Evolutionary conservation across 2,888 invertebrate species (phyloP), one percentile per base, ranked within the genome.

Genomic region (Sipha maydis): DNA sequence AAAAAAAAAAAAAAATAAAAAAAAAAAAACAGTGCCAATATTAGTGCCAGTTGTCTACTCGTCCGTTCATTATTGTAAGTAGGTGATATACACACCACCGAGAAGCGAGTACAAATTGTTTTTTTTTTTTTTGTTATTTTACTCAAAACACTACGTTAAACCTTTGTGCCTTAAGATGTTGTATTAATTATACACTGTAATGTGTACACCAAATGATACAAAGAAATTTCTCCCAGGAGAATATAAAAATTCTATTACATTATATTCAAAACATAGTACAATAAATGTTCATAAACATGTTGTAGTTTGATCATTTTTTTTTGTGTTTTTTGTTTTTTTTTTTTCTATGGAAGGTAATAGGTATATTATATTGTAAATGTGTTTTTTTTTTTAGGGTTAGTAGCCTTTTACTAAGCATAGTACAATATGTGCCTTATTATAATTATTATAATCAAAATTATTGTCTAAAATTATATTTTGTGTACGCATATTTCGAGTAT

Each of bases 1-100:
- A 75, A 71, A 61, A 7, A 14, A 25, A 61, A 25, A 28, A 95
- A 91, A 75, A 71, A 61, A 7, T n/a, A n/a, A n/a, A 95, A 91
- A 75, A 71, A 61, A 7, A 14, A 25, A 61, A 25, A 28, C n/a
- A 48, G 48, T 48, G 48, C 48, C 48, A 48, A 34, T 67, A 67
- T 67, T 67, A n/a, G n/a, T 28, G 7, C 11, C 48, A 48, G 14
- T 48, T 14, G 48, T 67, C 67, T 19, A 21, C 31, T 67, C 48
- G 48, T 76, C 48, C 28, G 28, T 41, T 67, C 4, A 41, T 77
- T 85, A 67, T 77, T 67, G 14, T 67, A 25, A 2, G 48, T 11
- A 14, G 14, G 48, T 48, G 14, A 14, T 48, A 3, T 71, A 48
- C 34, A 17, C 31, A 7, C 21, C 34, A 21, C 21, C 19, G 34